Percentiles rank a stretch among this genome's conserved stretches.
Evolutionary conservation across 2,113 vertebrate species (phyloP).

Genomic region (Misgurnus anguillicaudatus): DNA sequence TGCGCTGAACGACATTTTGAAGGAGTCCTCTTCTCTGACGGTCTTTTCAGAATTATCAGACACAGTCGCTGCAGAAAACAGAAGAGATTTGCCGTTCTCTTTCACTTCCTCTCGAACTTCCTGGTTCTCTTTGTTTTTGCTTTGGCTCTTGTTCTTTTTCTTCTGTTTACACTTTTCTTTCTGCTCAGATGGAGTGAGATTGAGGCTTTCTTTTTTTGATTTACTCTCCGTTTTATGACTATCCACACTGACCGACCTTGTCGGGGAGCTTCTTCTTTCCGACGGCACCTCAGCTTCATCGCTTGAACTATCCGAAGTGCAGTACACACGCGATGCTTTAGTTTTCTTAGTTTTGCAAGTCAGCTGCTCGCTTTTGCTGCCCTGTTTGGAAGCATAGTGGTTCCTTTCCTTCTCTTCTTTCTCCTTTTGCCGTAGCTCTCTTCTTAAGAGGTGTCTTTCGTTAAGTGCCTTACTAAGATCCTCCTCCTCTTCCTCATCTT

Average conservation of each 20-base stretch:
- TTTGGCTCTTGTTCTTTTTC: slow-evolving; percentile 93
- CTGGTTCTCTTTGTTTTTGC: slow-evolving; percentile 98
- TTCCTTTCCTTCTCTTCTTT: slow-evolving; percentile 84
- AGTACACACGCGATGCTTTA: slow-evolving; percentile 84
- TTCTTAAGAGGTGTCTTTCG: slow-evolving; percentile 87
- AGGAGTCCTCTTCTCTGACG: slow-evolving; percentile 87
- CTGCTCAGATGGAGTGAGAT: slow-evolving; percentile 74
- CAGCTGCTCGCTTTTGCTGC: slow-evolving; percentile 80
- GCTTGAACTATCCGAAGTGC: slow-evolving; percentile 90
- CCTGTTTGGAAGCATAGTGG: slow-evolving; percentile 82
- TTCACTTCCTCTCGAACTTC: slow-evolving; percentile 86
- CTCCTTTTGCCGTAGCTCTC: slow-evolving; percentile 85
- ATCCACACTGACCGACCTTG: slow-evolving; percentile 82
- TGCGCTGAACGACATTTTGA: slow-evolving; percentile 92
- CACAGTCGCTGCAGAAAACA: slow-evolving; percentile 74
- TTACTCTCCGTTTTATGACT: slow-evolving; percentile 79
- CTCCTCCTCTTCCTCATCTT: slow-evolving; percentile 86
- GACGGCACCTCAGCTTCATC: slow-evolving; percentile 82
- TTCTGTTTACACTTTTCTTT: slow-evolving; percentile 97
- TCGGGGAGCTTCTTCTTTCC: slow-evolving; percentile 82
- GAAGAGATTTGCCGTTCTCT: slow-evolving; percentile 88
- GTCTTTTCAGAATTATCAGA: slow-evolving; percentile 86
- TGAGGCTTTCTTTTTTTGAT: slow-evolving; percentile 83
- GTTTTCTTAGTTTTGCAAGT: slow-evolving; percentile 87
- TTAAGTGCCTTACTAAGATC: slow-evolving; percentile 90